A percentile compares a stretch with the other conserved stretches of the same genome.
Evolutionary conservation across 2,888 invertebrate species (phyloP).

Genomic region (Oligia latruncula): DNA sequence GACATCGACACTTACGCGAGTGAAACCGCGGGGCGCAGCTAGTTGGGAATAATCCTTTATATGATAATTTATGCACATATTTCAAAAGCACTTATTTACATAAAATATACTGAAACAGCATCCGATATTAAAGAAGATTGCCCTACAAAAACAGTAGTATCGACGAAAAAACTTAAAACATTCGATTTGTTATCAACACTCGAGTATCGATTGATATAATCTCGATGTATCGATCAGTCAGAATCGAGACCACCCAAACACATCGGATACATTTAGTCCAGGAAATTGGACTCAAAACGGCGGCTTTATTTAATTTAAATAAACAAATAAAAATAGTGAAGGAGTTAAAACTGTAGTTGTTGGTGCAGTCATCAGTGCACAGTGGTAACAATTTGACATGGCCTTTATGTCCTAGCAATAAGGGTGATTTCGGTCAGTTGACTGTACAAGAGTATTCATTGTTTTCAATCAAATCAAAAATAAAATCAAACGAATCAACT

Average conservation of each 20-base stretch:
- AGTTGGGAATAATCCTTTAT: background rate
- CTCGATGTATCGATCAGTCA: conserved; percentile 76
- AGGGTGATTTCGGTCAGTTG: background rate
- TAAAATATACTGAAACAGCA: conserved; percentile 34
- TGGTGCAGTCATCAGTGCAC: background rate
- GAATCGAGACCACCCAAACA: conserved; percentile 79
- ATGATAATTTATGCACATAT: conserved; percentile 34
- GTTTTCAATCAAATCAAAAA: background rate
- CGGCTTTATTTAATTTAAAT: conserved; percentile 61
- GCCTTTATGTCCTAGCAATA: background rate
- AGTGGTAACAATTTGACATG: background rate
- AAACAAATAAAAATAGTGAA: conserved; percentile 49
- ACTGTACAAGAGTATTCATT: background rate
- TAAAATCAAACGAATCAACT: no score
- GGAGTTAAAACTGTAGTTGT: conserved; percentile 16
- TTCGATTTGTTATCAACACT: conserved; percentile 73
- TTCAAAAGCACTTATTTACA: conserved; percentile 33
- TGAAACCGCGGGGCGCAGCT: no score
- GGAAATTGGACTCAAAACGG: conserved; percentile 65
- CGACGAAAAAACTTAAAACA: conserved; percentile 62
- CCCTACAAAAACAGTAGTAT: conserved; percentile 24
- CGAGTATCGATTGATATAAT: conserved; percentile 70
- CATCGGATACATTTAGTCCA: conserved; percentile 63
- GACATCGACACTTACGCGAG: no score
- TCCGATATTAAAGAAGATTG: conserved; percentile 35